Evolutionary conservation across 1,140 invertebrate species (phyloP), one percentile per base, ranked within the genome.

Genomic region (Trichomalopsis sarcophagae): DNA sequence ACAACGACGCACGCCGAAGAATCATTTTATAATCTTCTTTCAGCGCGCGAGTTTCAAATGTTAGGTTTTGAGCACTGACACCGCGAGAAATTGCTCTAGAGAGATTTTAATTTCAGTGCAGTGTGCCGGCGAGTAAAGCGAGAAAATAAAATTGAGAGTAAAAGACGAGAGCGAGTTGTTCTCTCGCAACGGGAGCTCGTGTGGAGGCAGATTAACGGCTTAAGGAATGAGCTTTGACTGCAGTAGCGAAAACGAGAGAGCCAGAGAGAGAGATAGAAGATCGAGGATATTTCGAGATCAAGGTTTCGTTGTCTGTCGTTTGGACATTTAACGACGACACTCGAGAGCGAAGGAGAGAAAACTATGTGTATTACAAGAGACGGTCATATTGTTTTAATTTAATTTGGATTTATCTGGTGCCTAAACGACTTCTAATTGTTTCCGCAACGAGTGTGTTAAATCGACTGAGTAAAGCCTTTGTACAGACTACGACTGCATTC

Each of bases 21-120:
- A 71, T 27, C 17, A 33, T 71, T 71, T 71, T 71, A 71, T 71
- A 71, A 71, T 71, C 69, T 33, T 30, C 69, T 71, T 27, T 71
- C 30, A 27, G 27, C 69, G 30, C 27, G 23, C 23, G 69, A 33
- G 69, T 30, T 27, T 71, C 14, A 71, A 33, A 62, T 62, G 55
- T 75, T 78, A 33, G 76, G 11, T 62, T n/a, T 78, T 36, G 77
- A 66, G 47, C 77, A 27, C 9, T 40, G 50, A 79, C 27, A 62
- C 33, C 78, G 78, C 78, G 62, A 30, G 23, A 40, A 82, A 75
- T 62, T 83, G 36, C 10, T 71, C 5, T 40, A 6, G 21, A 11
- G 47, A 87, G 84, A 88, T 87, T 89, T 89, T 86, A 86, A 89
- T 88, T 89, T 84, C 82, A n/a, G 13, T 83, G 76, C 23, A 47